A percentile compares a stretch with the other conserved stretches of the same genome.
These are phyloP conservation scores for Triops longicaudatus DNA, from an alignment of 1,140 invertebrate genomes.

Conservation along the genomic window DNA sequence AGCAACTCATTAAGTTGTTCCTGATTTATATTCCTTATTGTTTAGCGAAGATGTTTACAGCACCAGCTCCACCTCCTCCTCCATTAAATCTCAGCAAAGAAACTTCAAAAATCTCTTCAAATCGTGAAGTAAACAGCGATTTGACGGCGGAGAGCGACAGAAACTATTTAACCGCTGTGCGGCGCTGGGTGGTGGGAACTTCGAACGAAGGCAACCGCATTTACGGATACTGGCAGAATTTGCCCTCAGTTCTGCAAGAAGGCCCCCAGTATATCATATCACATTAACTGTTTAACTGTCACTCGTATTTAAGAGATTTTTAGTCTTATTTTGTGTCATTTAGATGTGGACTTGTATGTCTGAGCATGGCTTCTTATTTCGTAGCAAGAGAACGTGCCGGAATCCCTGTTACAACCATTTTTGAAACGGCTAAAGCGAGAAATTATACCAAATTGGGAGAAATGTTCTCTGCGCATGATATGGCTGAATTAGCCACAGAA, in stretches of 20 bases:
- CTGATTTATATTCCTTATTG: no score
- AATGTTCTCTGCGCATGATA: constrained; percentile 69
- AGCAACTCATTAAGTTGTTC: no score
- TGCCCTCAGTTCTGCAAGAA: neutral
- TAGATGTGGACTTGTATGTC: constrained; percentile 71
- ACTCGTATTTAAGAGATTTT: no score
- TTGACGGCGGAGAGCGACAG: neutral
- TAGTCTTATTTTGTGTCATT: no score
- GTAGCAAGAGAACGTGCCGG: constrained; percentile 41
- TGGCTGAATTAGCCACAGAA: constrained; percentile 51
- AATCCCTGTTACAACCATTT: constrained; percentile 47
- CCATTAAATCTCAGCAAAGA: neutral
- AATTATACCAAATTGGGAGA: constrained; percentile 70
- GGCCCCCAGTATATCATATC: constrained; percentile 2
- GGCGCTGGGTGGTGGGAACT: neutral
- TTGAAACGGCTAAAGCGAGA: constrained; percentile 48
- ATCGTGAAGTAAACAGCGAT: neutral
- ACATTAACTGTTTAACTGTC: no score
- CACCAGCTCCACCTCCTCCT: neutral
- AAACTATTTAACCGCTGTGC: neutral
- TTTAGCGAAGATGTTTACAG: no score
- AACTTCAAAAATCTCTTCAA: neutral
- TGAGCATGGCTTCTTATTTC: constrained; percentile 61
- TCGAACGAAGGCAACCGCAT: neutral
- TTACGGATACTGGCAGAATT: neutral